phyloP scores from a whole-genome alignment of 2,888 invertebrate genomes.

The Pristionchus entomophagus region DNA sequence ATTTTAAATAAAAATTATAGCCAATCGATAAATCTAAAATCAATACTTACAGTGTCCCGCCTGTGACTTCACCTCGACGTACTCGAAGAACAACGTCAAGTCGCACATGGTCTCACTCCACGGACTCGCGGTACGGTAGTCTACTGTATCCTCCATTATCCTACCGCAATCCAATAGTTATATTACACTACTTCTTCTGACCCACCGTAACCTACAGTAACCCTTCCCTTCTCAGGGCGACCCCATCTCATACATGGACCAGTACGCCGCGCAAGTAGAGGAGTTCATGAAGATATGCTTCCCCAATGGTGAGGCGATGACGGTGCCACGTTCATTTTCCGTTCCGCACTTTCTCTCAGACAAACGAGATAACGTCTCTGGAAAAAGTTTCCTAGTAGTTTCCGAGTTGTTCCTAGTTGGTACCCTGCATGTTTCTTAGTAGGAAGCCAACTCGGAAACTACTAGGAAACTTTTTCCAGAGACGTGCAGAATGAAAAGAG shows the following conservation, averaged over 20 bases:
- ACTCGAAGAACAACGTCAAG: constrained; percentile 75
- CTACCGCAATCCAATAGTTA: not conserved
- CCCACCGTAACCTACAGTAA: not conserved
- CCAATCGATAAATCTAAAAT: not conserved
- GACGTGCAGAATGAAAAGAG: no score
- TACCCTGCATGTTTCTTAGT: no score
- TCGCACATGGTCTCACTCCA: constrained; percentile 75
- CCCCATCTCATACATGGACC: constrained; percentile 75
- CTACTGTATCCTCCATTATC: not conserved
- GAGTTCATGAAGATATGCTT: constrained; percentile 76
- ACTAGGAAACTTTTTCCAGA: no score
- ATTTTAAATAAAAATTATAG: no score
- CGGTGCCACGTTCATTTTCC: no score
- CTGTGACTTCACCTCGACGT: constrained; percentile 75
- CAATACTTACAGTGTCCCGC: constrained; percentile 64
- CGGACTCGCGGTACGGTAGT: constrained; percentile 68
- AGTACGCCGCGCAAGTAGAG: constrained; percentile 75
- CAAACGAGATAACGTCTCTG: no score
- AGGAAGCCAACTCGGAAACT: no score
- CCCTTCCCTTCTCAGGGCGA: constrained; percentile 57
- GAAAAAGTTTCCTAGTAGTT: no score
- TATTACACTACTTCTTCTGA: not conserved
- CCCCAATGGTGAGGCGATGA: constrained; percentile 69
- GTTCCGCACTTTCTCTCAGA: no score
- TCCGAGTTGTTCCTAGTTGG: no score